Evolutionary conservation across 2,797 vertebrate genomes (phyloP).

Genomic region (Falco cherrug): DNA sequence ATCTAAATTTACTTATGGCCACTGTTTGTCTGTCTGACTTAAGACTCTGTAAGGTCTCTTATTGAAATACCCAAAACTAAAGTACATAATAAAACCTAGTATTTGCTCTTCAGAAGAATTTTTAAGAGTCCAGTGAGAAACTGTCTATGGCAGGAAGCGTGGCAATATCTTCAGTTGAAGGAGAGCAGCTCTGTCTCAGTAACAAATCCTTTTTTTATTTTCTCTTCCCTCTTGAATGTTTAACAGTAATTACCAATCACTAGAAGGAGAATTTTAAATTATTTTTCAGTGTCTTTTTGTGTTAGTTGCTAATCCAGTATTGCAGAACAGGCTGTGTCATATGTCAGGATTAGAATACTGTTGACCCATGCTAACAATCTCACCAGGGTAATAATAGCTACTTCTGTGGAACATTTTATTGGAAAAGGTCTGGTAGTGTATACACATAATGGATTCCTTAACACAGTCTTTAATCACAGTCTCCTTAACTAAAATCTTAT

Average conservation of each 20-base stretch:
- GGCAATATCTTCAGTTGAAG: neutral
- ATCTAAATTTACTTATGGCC: neutral
- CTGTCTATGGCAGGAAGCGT: neutral
- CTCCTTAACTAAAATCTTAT: neutral
- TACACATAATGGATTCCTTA: neutral
- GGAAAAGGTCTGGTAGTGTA: neutral
- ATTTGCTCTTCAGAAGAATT: neutral
- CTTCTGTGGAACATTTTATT: neutral
- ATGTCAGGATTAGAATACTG: neutral
- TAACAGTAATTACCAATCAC: neutral
- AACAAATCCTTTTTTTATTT: neutral
- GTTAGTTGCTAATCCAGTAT: neutral
- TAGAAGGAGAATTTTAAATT: neutral
- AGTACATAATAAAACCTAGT: accelerated
- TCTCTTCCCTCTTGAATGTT: neutral
- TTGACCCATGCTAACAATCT: neutral
- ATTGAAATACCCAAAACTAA: neutral
- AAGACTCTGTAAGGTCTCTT: neutral
- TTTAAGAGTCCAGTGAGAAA: neutral
- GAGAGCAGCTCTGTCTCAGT: neutral
- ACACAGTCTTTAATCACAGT: too few relatives aligned
- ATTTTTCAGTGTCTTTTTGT: neutral
- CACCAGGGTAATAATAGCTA: neutral
- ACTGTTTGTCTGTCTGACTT: neutral
- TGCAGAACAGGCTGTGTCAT: neutral